Base-by-base conservation (phyloP, 1,140 invertebrate species). In the Eufriesea mexicana region DNA sequence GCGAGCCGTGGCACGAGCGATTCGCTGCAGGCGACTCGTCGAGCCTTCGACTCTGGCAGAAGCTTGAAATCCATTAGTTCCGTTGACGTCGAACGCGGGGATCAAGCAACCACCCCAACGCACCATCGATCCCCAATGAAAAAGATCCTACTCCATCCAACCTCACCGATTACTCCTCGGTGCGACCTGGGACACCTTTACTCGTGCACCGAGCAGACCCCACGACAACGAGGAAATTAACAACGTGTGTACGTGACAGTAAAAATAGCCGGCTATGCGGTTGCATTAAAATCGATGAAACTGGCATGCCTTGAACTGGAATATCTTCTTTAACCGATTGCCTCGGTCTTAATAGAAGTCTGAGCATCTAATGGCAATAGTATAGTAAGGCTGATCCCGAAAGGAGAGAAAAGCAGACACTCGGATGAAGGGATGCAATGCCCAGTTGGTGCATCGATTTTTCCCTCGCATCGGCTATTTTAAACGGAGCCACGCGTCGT, bases 51-150 rank as follows among this genome's bases (percentile, higher is more conserved):
- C 47, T 73, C 74, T 49, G 71, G 81, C 71, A 82, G 76, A 71
- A 55, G 82, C 83, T 85, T 86, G 84, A 91, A 91, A 90, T 91
- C 83, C 82, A 89, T 89, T 90, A 79, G 85, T 90, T 84, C 84
- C 88, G 83, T 90, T 84, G 89, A 87, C 89, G 76, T 89, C 76
- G 45, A 57, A 61, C 66, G 83, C 83, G 71, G 67, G 78, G 72
- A 86, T 87, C 84, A 62, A 80, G 80, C 86, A 88, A 75, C 85
- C 81, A 66, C 80, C 54, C 35, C 35, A 59, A 55, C n/a, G 28
- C 42, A 70, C 47, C 64, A 54, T 75, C 71, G 78, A 77, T 75
- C 61, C 28, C 64, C 20, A 49, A n/a, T 16, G 47, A 82, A 79
- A 87, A 84, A 47, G 9, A 62, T 18, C 57, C n/a, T 61, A n/a